These are phyloP conservation scores for Brachyptera putata DNA, from an alignment of 2,888 invertebrate genomes.

Conservation along the genomic window DNA sequence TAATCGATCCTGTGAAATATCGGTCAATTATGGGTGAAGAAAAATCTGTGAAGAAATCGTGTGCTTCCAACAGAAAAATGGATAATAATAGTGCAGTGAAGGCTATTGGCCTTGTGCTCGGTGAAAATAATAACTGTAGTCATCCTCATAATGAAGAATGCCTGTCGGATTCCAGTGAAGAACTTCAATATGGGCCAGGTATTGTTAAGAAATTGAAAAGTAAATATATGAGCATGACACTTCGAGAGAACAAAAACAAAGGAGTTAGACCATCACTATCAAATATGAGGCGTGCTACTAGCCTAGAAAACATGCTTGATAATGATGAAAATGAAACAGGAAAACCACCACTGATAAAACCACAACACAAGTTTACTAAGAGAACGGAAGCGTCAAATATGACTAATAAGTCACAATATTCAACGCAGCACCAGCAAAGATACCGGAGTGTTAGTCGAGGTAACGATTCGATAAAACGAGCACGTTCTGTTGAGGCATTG, in stretches of 20 bases:
- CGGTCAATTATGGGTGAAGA: slow-evolving; percentile 35
- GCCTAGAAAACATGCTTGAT: slow-evolving; percentile 76
- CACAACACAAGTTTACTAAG: slow-evolving; percentile 22
- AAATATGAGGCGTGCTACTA: slow-evolving; percentile 71
- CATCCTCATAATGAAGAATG: slow-evolving; percentile 40
- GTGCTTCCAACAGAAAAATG: slow-evolving; percentile 45
- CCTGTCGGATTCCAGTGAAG: slow-evolving; percentile 63
- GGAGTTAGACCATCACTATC: slow-evolving; percentile 63
- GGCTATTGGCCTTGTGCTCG: slow-evolving; percentile 37
- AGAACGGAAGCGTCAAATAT: slow-evolving; percentile 26
- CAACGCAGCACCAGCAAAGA: slow-evolving; percentile 31
- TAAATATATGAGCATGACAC: slow-evolving; percentile 78
- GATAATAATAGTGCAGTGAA: slow-evolving; percentile 48
- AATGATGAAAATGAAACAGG: slow-evolving; percentile 45
- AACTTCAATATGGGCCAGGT: slow-evolving; percentile 85
- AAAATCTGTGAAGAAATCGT: slow-evolving; percentile 34
- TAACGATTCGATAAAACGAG: slow-evolving; percentile 70
- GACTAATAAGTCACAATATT: slow-evolving; percentile 22
- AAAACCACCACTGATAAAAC: slow-evolving; percentile 38
- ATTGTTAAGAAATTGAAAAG: slow-evolving; percentile 84
- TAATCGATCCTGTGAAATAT: slow-evolving; percentile 22
- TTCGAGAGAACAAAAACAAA: slow-evolving; percentile 63
- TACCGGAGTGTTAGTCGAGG: slow-evolving; percentile 45
- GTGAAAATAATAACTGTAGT: slow-evolving; percentile 38
- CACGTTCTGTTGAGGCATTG: slow-evolving; percentile 80